Conservation (phyloP, 2,797 vertebrate species). For the Artibeus lituratus region DNA sequence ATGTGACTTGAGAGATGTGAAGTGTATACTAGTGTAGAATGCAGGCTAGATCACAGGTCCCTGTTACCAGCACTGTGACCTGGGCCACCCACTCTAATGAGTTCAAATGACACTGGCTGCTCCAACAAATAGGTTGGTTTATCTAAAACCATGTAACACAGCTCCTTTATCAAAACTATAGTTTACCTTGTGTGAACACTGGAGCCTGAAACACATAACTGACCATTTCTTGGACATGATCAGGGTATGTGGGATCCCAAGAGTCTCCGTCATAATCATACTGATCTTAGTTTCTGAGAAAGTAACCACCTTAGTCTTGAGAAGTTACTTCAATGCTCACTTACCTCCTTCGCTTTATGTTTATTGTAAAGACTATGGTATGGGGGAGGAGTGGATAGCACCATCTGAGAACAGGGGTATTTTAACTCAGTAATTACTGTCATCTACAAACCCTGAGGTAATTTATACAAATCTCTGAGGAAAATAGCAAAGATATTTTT, state of each 20-base stretch:
- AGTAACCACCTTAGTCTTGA: background rate
- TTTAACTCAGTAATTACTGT: background rate
- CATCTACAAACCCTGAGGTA: background rate
- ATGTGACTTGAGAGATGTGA: background rate
- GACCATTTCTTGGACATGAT: background rate
- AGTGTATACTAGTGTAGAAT: background rate
- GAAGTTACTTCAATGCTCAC: background rate
- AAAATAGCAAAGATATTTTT: background rate
- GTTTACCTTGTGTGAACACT: background rate
- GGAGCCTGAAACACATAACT: background rate
- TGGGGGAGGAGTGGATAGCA: background rate
- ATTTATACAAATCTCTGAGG: background rate
- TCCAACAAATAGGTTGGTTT: background rate
- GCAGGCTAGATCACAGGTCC: background rate
- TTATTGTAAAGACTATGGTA: constrained; percentile 8
- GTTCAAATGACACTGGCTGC: background rate
- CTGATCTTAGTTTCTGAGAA: background rate
- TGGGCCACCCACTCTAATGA: background rate
- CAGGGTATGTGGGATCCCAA: background rate
- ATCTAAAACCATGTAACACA: background rate
- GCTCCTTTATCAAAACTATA: background rate
- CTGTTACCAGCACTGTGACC: background rate
- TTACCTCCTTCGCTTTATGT: background rate
- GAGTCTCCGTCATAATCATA: background rate
- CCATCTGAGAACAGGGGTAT: background rate